phyloP scores from a whole-genome alignment of 2,113 vertebrate genomes.

The Tor tambroides region DNA sequence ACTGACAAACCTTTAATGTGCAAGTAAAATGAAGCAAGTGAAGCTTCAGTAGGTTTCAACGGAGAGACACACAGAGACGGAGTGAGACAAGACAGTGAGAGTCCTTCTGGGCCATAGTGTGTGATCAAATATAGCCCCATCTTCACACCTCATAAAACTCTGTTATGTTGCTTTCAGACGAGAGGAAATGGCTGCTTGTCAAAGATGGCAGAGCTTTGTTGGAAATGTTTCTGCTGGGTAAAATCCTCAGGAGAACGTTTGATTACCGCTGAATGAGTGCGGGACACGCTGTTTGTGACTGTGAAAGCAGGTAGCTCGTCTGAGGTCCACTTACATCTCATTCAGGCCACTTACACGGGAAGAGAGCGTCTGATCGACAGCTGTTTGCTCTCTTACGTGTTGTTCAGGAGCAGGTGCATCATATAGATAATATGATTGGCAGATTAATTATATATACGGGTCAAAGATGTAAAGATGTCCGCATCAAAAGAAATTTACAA shows the following conservation, averaged over 20 bases:
- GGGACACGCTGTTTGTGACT: slow-evolving; percentile 51
- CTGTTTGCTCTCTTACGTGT: not conserved
- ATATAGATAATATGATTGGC: no score
- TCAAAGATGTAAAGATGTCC: no score
- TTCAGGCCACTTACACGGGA: not conserved
- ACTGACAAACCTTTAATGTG: slow-evolving; percentile 12
- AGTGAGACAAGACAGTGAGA: not conserved
- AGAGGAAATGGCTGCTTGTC: slow-evolving; percentile 55
- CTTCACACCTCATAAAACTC: slow-evolving; percentile 65
- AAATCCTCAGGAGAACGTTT: slow-evolving; percentile 64
- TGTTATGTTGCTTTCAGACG: slow-evolving; percentile 63
- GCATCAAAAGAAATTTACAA: no score
- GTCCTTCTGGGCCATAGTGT: not conserved
- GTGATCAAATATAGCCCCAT: slow-evolving; percentile 53
- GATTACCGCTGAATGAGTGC: slow-evolving; percentile 62
- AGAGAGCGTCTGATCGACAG: not conserved
- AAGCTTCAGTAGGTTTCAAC: not conserved
- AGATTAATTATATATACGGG: no score
- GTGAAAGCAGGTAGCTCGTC: slow-evolving; percentile 26
- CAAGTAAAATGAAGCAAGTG: not conserved
- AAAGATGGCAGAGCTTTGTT: slow-evolving; percentile 65
- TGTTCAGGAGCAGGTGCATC: no score
- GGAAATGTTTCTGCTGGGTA: slow-evolving; percentile 61
- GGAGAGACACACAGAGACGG: not conserved
- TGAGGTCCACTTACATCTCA: not conserved